Percentiles rank a stretch among this genome's conserved stretches.
phyloP scores from a whole-genome alignment of 2,888 invertebrate species.

The Noctuana brunneofusca region DNA sequence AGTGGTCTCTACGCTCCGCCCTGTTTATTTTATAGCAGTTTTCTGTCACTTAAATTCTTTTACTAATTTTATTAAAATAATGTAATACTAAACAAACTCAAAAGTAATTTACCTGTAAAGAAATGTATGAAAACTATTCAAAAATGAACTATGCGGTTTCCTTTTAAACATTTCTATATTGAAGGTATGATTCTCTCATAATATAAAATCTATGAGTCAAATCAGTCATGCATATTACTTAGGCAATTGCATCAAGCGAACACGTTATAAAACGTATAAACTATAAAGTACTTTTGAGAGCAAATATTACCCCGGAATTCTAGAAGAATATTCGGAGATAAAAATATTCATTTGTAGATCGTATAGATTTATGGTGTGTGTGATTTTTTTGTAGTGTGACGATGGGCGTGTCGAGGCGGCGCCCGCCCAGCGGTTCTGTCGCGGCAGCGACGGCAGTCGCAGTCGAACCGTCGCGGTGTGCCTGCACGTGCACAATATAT shows the following conservation, averaged over 20 bases:
- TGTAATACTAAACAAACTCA: neutral
- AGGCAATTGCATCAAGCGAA: neutral
- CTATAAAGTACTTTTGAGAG: neutral
- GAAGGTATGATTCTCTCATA: neutral
- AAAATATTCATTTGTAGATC: slow-evolving; percentile 17
- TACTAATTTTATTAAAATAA: slow-evolving; percentile 11
- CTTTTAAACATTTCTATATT: neutral
- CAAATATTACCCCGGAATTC: neutral
- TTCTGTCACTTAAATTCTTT: slow-evolving; percentile 50
- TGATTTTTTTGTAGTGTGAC: slow-evolving; percentile 42
- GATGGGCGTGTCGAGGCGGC: slow-evolving; percentile 64
- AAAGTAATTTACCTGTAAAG: neutral
- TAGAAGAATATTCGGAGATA: neutral
- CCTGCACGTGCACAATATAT: slow-evolving; percentile 40
- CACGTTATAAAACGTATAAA: neutral
- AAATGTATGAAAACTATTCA: neutral
- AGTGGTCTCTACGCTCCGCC: slow-evolving; percentile 55
- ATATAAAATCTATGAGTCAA: neutral
- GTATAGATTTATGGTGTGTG: slow-evolving; percentile 18
- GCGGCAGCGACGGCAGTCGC: slow-evolving; percentile 53
- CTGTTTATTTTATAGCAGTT: slow-evolving; percentile 38
- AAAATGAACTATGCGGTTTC: too few relatives aligned
- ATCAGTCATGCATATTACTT: neutral
- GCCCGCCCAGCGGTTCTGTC: slow-evolving; percentile 62
- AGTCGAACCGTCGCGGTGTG: slow-evolving; percentile 44